Evolutionary conservation across 2,113 vertebrate species (phyloP).

Genomic region (Danio rerio): GRCz12tu NC_133199.1:24683001-24683500

Average conservation of each 20-base stretch:
- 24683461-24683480: background rate
- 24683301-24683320: background rate
- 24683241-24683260: background rate
- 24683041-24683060: background rate
- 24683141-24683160: background rate
- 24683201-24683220: conserved; percentile 2
- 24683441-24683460: background rate
- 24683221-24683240: background rate
- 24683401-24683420: background rate
- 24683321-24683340: background rate
- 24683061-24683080: conserved; percentile 38
- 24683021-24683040: background rate
- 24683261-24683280: background rate
- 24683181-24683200: background rate
- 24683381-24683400: background rate
- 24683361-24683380: background rate
- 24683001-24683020: conserved; percentile 9
- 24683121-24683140: background rate
- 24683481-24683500: background rate
- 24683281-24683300: background rate
- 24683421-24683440: background rate
- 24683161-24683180: background rate
- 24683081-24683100: background rate
- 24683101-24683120: conserved; percentile 1
- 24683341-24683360: background rate